These are phyloP conservation scores for Eupithecia exiguata DNA, from an alignment of 2,888 invertebrate species.

Conservation along the genomic window DNA sequence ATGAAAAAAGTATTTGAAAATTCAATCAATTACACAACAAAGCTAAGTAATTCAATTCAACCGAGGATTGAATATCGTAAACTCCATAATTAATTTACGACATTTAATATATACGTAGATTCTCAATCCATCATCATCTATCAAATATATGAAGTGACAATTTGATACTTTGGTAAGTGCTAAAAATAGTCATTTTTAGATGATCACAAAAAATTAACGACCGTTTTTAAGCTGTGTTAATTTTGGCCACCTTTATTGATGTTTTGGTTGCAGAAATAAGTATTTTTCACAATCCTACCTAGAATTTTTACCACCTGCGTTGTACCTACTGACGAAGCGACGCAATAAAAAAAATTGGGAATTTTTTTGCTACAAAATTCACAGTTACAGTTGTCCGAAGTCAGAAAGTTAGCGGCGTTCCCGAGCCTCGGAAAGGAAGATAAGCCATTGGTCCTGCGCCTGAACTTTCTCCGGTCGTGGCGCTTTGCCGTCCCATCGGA, in stretches of 20 bases:
- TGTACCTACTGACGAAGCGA: no score
- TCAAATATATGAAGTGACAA: conserved; percentile 7
- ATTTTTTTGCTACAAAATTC: no score
- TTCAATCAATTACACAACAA: not conserved
- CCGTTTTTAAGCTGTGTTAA: not conserved
- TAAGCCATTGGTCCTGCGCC: no score
- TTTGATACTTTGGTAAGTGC: not conserved
- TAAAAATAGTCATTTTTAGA: conserved; percentile 2
- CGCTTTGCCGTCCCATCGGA: no score
- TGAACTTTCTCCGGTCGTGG: no score
- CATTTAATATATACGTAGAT: not conserved
- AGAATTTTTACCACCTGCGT: no score
- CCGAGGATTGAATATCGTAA: not conserved
- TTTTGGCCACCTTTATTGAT: not conserved
- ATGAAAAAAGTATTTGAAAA: not conserved
- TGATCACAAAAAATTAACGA: conserved; percentile 6
- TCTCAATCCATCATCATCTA: not conserved
- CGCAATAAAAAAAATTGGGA: no score
- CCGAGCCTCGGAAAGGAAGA: no score
- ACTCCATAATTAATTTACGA: not conserved
- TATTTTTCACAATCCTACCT: not conserved
- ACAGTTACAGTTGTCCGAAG: no score
- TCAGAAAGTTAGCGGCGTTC: no score
- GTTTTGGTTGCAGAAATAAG: not conserved
- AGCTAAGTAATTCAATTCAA: not conserved